Conservation (phyloP, 2,888 invertebrate genomes). For the Acanthacorydalis orientalis region DNA sequence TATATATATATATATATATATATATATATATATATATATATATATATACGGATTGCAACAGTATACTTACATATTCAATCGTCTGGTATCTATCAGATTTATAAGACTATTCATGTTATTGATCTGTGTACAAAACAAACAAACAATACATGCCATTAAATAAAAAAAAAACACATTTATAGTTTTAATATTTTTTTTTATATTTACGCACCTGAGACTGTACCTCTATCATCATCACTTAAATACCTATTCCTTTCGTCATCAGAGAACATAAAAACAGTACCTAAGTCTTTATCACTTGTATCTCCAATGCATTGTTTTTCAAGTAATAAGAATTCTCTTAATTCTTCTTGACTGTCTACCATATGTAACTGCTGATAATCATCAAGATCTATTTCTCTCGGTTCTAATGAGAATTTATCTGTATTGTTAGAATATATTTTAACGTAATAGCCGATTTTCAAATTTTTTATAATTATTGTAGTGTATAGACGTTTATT, state of each 20-base stretch:
- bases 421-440: too few relatives aligned
- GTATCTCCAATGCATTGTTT: constrained; percentile 35
- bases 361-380: constrained; percentile 40
- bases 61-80: too few relatives aligned
- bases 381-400: constrained; percentile 36
- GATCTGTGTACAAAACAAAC: background rate
- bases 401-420: constrained; percentile 26
- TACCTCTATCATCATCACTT: constrained; percentile 4
- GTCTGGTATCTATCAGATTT: background rate
- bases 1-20: too few relatives aligned
- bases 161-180: background rate
- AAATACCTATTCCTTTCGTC: constrained; percentile 8
- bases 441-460: too few relatives aligned
- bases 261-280: constrained; percentile 23
- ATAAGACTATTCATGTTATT: background rate
- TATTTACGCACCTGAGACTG: too few relatives aligned
- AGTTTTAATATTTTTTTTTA: background rate
- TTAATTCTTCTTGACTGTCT: constrained; percentile 41
- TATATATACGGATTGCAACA: too few relatives aligned
- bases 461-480: too few relatives aligned
- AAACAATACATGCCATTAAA: background rate
- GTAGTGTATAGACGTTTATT: too few relatives aligned
- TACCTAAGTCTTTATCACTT: constrained; percentile 28
- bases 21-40: too few relatives aligned
- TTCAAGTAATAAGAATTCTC: constrained; percentile 41